phyloP scores from a whole-genome alignment of 1,140 invertebrate species.

The Drosophila carrolli region DNA sequence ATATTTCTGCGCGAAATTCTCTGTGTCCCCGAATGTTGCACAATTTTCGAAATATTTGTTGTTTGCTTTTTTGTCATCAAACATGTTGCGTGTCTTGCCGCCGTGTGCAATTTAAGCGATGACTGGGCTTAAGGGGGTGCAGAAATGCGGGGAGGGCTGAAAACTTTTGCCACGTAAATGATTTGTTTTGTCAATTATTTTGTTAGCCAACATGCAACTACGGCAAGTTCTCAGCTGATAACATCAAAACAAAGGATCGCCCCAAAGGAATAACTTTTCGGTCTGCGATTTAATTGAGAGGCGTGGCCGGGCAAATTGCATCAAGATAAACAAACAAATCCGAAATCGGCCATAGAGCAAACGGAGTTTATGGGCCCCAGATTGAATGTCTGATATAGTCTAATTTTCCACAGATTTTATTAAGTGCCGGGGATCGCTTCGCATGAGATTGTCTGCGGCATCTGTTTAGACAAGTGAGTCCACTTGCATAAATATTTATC shows the following conservation, averaged over 20 bases:
- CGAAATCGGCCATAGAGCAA: conserved; percentile 8
- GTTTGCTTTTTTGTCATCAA: conserved; percentile 64
- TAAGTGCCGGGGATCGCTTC: conserved; percentile 38
- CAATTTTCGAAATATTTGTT: conserved; percentile 32
- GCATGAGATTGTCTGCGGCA: background rate
- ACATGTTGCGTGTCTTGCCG: conserved; percentile 75
- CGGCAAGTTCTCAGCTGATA: conserved; percentile 59
- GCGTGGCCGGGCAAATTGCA: conserved; percentile 62
- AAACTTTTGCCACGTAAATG: conserved; percentile 80
- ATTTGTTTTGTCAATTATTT: conserved; percentile 84
- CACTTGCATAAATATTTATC: conserved; percentile 81
- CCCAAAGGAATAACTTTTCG: conserved; percentile 10
- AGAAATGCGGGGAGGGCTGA: conserved; percentile 21
- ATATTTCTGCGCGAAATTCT: conserved; percentile 50
- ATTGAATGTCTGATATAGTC: conserved; percentile 12
- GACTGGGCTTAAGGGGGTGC: conserved; percentile 21
- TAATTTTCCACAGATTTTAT: conserved; percentile 28
- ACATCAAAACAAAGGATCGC: conserved; percentile 76
- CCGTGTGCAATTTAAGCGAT: conserved; percentile 66
- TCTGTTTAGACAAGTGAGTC: conserved; percentile 62
- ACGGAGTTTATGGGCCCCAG: conserved; percentile 13
- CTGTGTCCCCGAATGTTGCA: conserved; percentile 43
- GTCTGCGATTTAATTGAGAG: conserved; percentile 67
- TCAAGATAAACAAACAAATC: conserved; percentile 59
- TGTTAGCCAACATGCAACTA: conserved; percentile 73